phyloP scores from a whole-genome alignment of 2,797 vertebrate species.

The Fistularia commersonii region DNA sequence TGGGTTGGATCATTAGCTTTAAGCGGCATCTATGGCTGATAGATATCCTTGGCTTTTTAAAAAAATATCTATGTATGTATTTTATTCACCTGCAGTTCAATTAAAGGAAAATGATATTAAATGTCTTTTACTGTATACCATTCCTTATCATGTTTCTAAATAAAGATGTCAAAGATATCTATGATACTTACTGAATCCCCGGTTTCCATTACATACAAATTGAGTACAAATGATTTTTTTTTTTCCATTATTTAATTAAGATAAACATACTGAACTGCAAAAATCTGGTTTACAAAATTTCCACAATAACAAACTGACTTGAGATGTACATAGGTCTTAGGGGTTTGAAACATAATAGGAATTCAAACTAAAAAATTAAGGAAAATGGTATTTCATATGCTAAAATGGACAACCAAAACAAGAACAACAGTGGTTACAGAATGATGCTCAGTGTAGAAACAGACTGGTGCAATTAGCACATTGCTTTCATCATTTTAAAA shows the following conservation, averaged over 20 bases:
- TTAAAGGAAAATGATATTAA: background rate
- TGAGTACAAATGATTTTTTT: background rate
- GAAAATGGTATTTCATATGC: slow-evolving; percentile 31
- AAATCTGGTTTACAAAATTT: slow-evolving; percentile 80
- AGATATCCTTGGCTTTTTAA: too few species aligned
- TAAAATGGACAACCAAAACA: slow-evolving; percentile 7
- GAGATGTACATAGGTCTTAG: slow-evolving; percentile 59
- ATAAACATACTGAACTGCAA: slow-evolving; percentile 80
- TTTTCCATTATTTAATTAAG: slow-evolving; percentile 67
- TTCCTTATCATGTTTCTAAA: background rate
- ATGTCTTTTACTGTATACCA: too few species aligned
- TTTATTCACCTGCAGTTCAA: background rate
- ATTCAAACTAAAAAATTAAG: slow-evolving; percentile 41
- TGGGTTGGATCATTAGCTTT: too few species aligned
- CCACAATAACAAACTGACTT: slow-evolving; percentile 68
- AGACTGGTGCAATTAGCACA: slow-evolving; percentile 15
- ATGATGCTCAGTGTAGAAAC: slow-evolving; percentile 22
- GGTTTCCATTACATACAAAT: background rate
- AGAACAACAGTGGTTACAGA: slow-evolving; percentile 25
- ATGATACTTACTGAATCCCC: too few species aligned
- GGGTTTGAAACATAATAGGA: background rate
- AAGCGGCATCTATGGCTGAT: too few species aligned
- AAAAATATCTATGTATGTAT: too few species aligned
- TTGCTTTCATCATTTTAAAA: slow-evolving; percentile 11
- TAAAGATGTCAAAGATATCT: background rate